Evolutionary conservation across 2,797 vertebrate genomes (phyloP).

Genomic region (Sardinella longiceps): DNA sequence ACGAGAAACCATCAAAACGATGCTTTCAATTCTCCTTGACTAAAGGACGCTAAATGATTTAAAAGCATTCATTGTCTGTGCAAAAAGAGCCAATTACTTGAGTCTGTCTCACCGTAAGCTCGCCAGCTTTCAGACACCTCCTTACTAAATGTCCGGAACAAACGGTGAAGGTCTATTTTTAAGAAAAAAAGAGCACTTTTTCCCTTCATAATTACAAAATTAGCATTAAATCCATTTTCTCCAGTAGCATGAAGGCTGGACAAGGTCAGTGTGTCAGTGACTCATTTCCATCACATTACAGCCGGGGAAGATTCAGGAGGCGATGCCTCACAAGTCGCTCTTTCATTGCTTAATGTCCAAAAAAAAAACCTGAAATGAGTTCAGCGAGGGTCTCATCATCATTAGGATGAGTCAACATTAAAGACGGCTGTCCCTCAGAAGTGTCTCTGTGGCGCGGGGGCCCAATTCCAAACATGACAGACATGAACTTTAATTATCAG

Average conservation of each 20-base stretch:
- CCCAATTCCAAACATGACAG: background rate
- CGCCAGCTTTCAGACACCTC: background rate
- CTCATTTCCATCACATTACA: conserved; percentile 67
- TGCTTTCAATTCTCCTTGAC: conserved; percentile 35
- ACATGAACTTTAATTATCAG: background rate
- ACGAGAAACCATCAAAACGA: conserved; percentile 46
- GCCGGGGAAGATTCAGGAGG: conserved; percentile 52
- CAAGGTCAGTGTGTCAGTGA: conserved; percentile 65
- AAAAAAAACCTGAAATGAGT: conserved; percentile 65
- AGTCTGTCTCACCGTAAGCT: conserved; percentile 9
- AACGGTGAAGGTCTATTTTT: conserved; percentile 12
- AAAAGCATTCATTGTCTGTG: conserved; percentile 12
- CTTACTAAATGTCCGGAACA: background rate
- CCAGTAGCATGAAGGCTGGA: conserved; percentile 56
- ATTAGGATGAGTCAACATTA: conserved; percentile 12
- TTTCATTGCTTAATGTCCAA: conserved; percentile 61
- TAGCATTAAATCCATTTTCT: conserved; percentile 61
- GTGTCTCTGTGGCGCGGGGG: background rate
- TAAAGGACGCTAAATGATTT: conserved; percentile 38
- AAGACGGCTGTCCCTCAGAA: background rate
- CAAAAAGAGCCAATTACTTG: conserved; percentile 16
- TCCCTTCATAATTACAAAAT: conserved; percentile 38
- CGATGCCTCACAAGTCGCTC: conserved; percentile 61
- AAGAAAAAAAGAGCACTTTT: background rate
- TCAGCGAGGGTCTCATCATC: conserved; percentile 54